Evolutionary conservation across 2,797 vertebrate species (phyloP).

Genomic region (Pseudochromis fuscus): DNA sequence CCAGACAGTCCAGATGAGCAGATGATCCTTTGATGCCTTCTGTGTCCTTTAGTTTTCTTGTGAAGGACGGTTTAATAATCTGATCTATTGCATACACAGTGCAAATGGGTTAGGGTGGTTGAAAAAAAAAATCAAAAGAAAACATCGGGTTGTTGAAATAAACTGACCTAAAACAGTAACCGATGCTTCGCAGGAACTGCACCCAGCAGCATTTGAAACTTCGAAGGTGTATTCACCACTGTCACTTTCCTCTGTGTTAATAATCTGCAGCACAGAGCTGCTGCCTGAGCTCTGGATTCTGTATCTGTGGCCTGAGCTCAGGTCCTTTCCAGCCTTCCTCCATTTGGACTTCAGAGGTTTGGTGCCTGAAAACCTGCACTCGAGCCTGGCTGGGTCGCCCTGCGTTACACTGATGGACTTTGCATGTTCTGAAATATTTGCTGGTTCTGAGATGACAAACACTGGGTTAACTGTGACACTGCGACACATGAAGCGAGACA

Average conservation of each 20-base stretch:
- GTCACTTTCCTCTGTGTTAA: conserved; percentile 87
- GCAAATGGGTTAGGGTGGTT: conserved; percentile 9
- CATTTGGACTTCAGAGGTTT: conserved; percentile 89
- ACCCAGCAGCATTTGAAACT: conserved; percentile 90
- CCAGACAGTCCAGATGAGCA: conserved; percentile 90
- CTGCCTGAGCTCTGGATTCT: conserved; percentile 88
- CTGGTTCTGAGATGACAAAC: conserved; percentile 86
- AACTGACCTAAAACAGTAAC: conserved; percentile 92
- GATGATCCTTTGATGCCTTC: conserved; percentile 93
- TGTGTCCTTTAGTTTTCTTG: conserved; percentile 89
- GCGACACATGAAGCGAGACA: conserved; percentile 47
- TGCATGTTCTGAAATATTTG: conserved; percentile 89
- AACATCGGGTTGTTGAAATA: neutral
- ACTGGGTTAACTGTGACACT: conserved; percentile 8
- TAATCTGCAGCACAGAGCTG: conserved; percentile 87
- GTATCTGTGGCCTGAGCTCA: conserved; percentile 87
- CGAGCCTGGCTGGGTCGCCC: conserved; percentile 90
- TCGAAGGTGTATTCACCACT: conserved; percentile 90
- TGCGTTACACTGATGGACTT: conserved; percentile 90
- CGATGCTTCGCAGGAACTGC: conserved; percentile 87
- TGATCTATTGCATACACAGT: conserved; percentile 87
- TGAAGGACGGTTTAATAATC: conserved; percentile 92
- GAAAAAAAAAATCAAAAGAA: neutral
- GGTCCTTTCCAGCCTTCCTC: conserved; percentile 89
- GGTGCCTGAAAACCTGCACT: conserved; percentile 92